Evolutionary conservation across 2,113 vertebrate species (phyloP).

Genomic region (Mobula hypostoma): DNA sequence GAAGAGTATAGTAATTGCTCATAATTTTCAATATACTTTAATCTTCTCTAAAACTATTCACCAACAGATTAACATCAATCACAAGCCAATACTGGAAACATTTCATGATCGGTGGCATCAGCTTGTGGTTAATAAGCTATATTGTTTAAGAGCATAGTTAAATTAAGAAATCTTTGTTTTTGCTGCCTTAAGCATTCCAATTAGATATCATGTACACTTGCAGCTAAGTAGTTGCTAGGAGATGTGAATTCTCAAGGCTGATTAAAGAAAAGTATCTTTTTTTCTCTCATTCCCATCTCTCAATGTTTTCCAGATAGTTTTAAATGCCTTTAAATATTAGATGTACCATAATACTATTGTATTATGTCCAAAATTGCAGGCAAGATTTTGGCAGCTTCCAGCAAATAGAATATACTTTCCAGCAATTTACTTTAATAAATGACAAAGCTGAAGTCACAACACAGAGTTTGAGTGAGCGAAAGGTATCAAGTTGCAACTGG

Average conservation of each 20-base stretch:
- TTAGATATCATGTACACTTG: background rate
- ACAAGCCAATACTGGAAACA: background rate
- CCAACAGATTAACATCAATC: background rate
- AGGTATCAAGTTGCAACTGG: too few relatives aligned
- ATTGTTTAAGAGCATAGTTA: background rate
- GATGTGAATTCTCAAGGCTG: background rate
- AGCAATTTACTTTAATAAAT: background rate
- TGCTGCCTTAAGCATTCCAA: background rate
- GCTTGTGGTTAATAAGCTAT: background rate
- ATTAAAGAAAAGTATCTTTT: background rate
- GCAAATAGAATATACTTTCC: background rate
- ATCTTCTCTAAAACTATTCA: background rate
- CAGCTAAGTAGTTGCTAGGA: background rate
- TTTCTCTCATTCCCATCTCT: background rate
- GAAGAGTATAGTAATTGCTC: background rate
- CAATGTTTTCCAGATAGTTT: background rate
- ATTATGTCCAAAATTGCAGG: background rate
- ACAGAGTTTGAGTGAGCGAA: too few relatives aligned
- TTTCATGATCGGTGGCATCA: background rate
- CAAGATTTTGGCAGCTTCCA: background rate
- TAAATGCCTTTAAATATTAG: background rate
- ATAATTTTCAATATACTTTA: background rate
- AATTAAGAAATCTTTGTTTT: background rate
- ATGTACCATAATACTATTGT: background rate
- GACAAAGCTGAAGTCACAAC: background rate